phyloP scores from a whole-genome alignment of 2,888 invertebrate genomes.

The Drosophila nigricruria region DNA sequence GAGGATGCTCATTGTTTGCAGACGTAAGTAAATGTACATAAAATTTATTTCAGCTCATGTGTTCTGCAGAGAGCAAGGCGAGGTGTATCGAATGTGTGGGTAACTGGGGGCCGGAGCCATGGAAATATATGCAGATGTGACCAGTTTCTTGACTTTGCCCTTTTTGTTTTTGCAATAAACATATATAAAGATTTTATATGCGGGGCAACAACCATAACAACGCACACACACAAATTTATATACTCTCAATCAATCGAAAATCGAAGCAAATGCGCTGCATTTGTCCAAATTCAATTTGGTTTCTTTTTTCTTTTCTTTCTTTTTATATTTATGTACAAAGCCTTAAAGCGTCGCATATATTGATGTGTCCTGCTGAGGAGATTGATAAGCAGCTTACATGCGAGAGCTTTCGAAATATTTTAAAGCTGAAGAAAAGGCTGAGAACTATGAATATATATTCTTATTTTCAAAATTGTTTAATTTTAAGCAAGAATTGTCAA shows the following conservation, averaged over 20 bases:
- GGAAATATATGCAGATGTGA: constrained; percentile 77
- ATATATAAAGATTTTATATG: constrained; percentile 42
- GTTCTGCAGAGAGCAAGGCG: constrained; percentile 1
- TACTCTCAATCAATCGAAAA: constrained; percentile 64
- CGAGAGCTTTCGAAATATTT: neutral
- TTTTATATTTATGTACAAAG: constrained; percentile 32
- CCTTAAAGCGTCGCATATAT: constrained; percentile 39
- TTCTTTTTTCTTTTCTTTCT: constrained; percentile 6
- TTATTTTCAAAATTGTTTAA: too few relatives aligned
- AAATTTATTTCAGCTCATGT: constrained; percentile 71
- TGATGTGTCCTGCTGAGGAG: constrained; percentile 30
- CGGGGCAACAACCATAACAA: constrained; percentile 57
- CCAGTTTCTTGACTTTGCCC: constrained; percentile 64
- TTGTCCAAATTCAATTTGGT: constrained; percentile 62
- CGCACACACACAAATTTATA: constrained; percentile 22
- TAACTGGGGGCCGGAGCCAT: constrained; percentile 11
- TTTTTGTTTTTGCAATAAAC: constrained; percentile 74
- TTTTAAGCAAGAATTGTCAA: too few relatives aligned
- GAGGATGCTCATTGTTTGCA: constrained; percentile 72
- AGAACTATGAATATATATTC: too few relatives aligned
- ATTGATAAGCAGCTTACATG: constrained; percentile 17
- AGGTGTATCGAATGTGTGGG: constrained; percentile 6
- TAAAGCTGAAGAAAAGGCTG: neutral
- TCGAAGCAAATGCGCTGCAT: constrained; percentile 63
- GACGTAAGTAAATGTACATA: constrained; percentile 80